Evolutionary conservation across 2,797 vertebrate genomes (phyloP).

Genomic region (Chiloscyllium punctatum): DNA sequence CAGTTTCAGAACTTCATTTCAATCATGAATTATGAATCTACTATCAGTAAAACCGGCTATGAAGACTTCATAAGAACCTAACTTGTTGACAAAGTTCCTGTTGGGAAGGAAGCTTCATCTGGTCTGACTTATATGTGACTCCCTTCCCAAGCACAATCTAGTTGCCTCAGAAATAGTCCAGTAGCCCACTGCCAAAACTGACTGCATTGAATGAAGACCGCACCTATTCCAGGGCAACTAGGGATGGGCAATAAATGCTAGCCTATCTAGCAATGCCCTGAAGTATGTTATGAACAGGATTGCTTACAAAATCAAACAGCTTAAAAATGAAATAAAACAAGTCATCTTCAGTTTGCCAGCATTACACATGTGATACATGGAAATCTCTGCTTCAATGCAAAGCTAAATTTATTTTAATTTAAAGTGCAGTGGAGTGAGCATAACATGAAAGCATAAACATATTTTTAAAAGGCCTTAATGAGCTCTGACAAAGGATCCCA

Average conservation of each 20-base stretch:
- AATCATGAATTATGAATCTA: background rate
- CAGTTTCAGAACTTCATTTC: background rate
- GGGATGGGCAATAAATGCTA: background rate
- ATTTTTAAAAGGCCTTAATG: background rate
- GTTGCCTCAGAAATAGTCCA: background rate
- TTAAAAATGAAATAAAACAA: background rate
- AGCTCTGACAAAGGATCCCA: background rate
- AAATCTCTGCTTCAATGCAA: background rate
- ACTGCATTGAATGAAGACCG: background rate
- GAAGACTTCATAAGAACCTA: background rate
- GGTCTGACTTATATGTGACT: background rate
- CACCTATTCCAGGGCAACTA: background rate
- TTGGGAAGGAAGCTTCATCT: background rate
- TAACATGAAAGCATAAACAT: background rate
- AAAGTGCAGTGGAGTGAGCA: background rate
- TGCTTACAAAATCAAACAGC: background rate
- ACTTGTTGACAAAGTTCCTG: background rate
- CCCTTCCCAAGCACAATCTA: background rate
- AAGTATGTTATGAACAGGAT: background rate
- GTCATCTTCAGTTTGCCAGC: background rate
- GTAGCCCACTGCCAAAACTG: background rate
- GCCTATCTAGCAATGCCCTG: background rate
- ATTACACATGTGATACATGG: background rate
- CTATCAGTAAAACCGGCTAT: background rate
- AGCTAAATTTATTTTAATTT: background rate